These are phyloP conservation scores for Arion vulgaris DNA, from an alignment of 1,140 invertebrate species.

Conservation along the genomic window DNA sequence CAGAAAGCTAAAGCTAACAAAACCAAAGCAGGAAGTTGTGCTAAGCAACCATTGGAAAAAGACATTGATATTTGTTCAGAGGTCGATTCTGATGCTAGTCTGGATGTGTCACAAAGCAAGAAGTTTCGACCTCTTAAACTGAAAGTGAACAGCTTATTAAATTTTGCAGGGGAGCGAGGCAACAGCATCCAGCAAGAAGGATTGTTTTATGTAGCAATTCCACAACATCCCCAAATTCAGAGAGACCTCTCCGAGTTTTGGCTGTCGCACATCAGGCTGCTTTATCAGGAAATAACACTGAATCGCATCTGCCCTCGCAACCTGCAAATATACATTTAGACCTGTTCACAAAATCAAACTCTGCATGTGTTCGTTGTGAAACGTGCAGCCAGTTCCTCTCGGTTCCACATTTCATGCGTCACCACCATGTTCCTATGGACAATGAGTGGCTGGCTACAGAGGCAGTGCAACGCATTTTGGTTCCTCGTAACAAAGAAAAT, in stretches of 20 bases:
- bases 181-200: slow-evolving; percentile 32
- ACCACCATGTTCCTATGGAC: slow-evolving; percentile 58
- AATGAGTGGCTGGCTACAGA: slow-evolving; percentile 50
- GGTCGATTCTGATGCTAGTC: slow-evolving; percentile 7
- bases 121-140: slow-evolving; percentile 57
- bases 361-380: slow-evolving; percentile 60
- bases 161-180: slow-evolving; percentile 27
- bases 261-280: slow-evolving; percentile 42
- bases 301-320: slow-evolving; percentile 45
- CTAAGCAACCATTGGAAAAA: background rate
- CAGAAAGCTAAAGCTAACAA: background rate
- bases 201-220: slow-evolving; percentile 32
- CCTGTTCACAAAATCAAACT: slow-evolving; percentile 57
- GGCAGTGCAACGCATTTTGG: slow-evolving; percentile 50
- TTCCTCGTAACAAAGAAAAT: slow-evolving; percentile 50
- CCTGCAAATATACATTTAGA: slow-evolving; percentile 62
- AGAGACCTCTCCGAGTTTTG: slow-evolving; percentile 29
- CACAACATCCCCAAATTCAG: background rate
- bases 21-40: slow-evolving; percentile 6
- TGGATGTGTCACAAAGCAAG: slow-evolving; percentile 30
- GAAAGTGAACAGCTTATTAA: slow-evolving; percentile 49
- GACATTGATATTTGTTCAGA: slow-evolving; percentile 13
- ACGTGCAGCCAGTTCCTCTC: slow-evolving; percentile 64
- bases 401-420: slow-evolving; percentile 60
- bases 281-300: background rate